These are phyloP conservation scores for Lepidotrigona ventralis DNA, from an alignment of 1,140 invertebrate species.

Conservation along the genomic window DNA sequence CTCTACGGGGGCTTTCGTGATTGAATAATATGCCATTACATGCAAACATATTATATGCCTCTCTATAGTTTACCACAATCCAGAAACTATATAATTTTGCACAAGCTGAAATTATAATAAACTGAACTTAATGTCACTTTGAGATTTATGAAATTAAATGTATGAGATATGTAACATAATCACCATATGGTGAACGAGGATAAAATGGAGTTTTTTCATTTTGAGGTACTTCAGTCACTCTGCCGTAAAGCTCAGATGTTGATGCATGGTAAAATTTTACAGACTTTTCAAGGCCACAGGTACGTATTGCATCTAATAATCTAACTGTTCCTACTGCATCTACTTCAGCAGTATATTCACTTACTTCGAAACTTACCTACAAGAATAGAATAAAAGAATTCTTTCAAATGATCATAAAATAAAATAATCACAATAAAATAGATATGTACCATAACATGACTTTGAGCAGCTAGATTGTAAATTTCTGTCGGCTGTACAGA, in stretches of 20 bases:
- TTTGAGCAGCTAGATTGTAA: conserved; percentile 99
- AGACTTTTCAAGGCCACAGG: conserved; percentile 91
- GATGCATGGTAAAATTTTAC: conserved; percentile 99
- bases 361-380: conserved; percentile 96
- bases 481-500: conserved; percentile 94
- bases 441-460: conserved; percentile 96
- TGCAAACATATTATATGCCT: conserved; percentile 98
- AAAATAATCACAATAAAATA: neutral
- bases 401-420: conserved; percentile 37
- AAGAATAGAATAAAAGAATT: conserved; percentile 38
- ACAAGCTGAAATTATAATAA: conserved; percentile 86
- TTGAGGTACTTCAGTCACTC: conserved; percentile 97
- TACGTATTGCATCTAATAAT: conserved; percentile 96
- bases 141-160: conserved; percentile 10
- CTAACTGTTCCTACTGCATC: conserved; percentile 98
- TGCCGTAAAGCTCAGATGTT: conserved; percentile 99
- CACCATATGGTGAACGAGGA: conserved; percentile 99
- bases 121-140: conserved; percentile 8
- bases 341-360: conserved; percentile 99
- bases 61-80: conserved; percentile 99
- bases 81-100: conserved; percentile 99
- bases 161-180: conserved; percentile 4
- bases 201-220: conserved; percentile 99
- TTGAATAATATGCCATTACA: conserved; percentile 99
- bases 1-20: conserved; percentile 98